A percentile compares a stretch with the other conserved stretches of the same genome.
phyloP scores from a whole-genome alignment of 1,140 invertebrate genomes.

The Eubasilissa regina region DNA sequence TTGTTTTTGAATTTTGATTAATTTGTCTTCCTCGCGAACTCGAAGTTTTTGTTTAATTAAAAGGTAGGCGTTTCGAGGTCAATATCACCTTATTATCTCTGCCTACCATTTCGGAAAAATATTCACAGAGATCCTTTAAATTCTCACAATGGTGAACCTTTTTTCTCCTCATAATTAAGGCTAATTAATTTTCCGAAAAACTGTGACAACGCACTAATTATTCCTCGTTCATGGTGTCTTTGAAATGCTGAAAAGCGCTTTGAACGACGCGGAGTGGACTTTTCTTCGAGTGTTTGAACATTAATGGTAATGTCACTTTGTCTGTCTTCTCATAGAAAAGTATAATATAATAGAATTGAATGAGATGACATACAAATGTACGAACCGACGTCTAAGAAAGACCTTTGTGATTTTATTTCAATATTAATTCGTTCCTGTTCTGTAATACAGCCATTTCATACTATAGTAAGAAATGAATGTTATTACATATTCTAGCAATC shows the following conservation, averaged over 20 bases:
- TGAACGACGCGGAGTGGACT: neutral
- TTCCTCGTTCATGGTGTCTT: constrained; percentile 24
- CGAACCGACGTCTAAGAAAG: neutral
- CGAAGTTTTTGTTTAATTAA: no score
- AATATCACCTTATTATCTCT: neutral
- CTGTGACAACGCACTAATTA: constrained; percentile 35
- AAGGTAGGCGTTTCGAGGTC: neutral
- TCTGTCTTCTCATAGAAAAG: constrained; percentile 17
- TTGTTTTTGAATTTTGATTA: neutral
- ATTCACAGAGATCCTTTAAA: constrained; percentile 19
- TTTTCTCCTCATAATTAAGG: constrained; percentile 16
- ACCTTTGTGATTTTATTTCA: constrained; percentile 27
- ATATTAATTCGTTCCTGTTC: constrained; percentile 15
- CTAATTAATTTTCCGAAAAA: constrained; percentile 37
- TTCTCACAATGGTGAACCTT: constrained; percentile 15
- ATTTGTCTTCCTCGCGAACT: neutral
- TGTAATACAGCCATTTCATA: neutral
- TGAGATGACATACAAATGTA: constrained; percentile 34
- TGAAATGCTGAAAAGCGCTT: constrained; percentile 8
- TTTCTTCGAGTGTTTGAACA: neutral
- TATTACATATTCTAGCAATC: no score
- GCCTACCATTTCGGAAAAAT: neutral
- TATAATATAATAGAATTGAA: constrained; percentile 23
- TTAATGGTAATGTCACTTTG: constrained; percentile 39
- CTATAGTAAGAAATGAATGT: no score